Percentiles rank a stretch among this genome's conserved stretches.
These are phyloP conservation scores for Drosophila burlai DNA, from an alignment of 1,140 invertebrate genomes.

Conservation along the genomic window DNA sequence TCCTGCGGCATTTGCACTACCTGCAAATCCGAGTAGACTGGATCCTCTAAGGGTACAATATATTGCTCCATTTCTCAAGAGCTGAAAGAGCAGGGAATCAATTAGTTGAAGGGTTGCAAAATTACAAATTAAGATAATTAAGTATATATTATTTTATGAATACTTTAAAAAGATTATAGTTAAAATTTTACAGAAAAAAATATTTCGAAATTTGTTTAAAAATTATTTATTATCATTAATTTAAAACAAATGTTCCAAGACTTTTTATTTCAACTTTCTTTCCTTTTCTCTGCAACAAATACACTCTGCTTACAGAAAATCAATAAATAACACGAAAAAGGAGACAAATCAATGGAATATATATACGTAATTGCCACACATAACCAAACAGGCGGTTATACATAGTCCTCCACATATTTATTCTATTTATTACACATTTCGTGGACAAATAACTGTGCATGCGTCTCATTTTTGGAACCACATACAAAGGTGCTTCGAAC, in stretches of 20 bases:
- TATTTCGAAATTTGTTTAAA: too few relatives aligned
- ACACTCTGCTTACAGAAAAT: background rate
- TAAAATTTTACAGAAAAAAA: too few relatives aligned
- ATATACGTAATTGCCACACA: background rate
- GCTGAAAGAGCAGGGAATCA: background rate
- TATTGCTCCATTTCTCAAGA: slow-evolving; percentile 63
- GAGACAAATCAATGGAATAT: background rate
- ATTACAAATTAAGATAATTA: background rate
- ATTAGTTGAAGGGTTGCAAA: background rate
- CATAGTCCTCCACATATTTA: background rate
- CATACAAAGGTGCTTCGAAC: slow-evolving; percentile 2
- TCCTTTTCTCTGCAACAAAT: background rate
- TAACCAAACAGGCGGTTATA: background rate
- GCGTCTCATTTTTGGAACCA: slow-evolving; percentile 9
- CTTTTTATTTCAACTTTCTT: background rate
- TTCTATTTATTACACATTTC: background rate
- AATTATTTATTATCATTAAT: background rate
- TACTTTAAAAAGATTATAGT: too few relatives aligned
- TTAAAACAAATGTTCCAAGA: background rate
- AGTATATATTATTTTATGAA: too few relatives aligned
- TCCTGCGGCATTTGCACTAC: slow-evolving; percentile 81
- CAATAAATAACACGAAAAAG: background rate
- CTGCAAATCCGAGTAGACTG: slow-evolving; percentile 75
- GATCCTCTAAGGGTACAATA: slow-evolving; percentile 66
- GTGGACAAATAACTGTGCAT: slow-evolving; percentile 12